These are phyloP conservation scores for Pammene aurita DNA, from an alignment of 2,888 invertebrate genomes.

Conservation along the genomic window DNA sequence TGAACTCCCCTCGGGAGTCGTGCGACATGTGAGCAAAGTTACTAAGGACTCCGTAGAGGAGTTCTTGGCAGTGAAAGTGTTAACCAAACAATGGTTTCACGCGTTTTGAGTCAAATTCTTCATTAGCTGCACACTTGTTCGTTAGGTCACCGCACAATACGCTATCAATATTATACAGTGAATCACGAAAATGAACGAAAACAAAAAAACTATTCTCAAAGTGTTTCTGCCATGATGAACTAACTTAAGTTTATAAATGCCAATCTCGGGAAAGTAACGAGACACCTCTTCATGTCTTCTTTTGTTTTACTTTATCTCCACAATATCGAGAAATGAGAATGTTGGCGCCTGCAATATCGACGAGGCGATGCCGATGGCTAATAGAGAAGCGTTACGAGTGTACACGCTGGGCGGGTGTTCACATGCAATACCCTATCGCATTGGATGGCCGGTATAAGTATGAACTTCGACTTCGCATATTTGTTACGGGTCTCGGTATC, in stretches of 20 bases:
- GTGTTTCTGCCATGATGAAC: too few relatives aligned
- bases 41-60: too few relatives aligned
- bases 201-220: too few relatives aligned
- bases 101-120: too few relatives aligned
- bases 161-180: too few relatives aligned
- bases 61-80: too few relatives aligned
- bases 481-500: not conserved
- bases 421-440: not conserved
- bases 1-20: too few relatives aligned
- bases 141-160: too few relatives aligned
- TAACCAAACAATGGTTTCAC: too few relatives aligned
- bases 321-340: slow-evolving; percentile 33
- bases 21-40: too few relatives aligned
- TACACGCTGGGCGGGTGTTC: not conserved
- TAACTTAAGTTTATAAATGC: slow-evolving; percentile 47
- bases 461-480: not conserved
- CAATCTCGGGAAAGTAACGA: slow-evolving; percentile 44
- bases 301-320: slow-evolving; percentile 29
- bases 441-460: not conserved
- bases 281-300: slow-evolving; percentile 19
- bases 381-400: slow-evolving; percentile 30
- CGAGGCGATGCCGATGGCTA: slow-evolving; percentile 27
- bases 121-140: too few relatives aligned
- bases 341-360: slow-evolving; percentile 33
- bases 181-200: too few relatives aligned